These are phyloP conservation scores for Poicephalus meyeri DNA, from an alignment of 2,113 vertebrate species.

Conservation along the genomic window DNA sequence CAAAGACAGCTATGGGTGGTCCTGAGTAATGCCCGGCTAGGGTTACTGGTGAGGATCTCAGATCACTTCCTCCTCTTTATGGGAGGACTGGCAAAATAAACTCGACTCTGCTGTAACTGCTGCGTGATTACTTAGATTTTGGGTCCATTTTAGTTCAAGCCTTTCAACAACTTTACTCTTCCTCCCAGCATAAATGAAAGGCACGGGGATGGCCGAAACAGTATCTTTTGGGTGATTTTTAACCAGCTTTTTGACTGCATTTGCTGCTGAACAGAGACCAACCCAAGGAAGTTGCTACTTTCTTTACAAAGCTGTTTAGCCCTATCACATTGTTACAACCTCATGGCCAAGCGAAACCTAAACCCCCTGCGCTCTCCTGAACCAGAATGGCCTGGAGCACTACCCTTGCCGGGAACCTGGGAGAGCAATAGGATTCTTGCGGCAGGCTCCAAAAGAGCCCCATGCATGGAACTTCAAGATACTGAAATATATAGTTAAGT, in stretches of 20 bases:
- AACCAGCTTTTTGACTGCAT: background rate
- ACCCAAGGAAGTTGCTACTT: background rate
- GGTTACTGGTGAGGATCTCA: background rate
- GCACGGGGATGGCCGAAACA: background rate
- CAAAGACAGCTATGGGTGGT: background rate
- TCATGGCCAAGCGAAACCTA: background rate
- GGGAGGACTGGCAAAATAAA: background rate
- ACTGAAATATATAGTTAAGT: background rate
- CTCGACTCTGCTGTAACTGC: fast-evolving
- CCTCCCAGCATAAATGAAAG: background rate
- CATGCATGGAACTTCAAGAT: fast-evolving
- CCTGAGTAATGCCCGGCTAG: background rate
- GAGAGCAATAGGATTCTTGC: background rate
- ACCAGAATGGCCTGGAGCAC: fast-evolving
- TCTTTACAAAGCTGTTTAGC: background rate
- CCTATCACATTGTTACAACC: background rate
- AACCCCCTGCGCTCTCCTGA: background rate
- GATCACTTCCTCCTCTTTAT: background rate
- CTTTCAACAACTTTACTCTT: background rate
- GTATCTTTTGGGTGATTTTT: background rate
- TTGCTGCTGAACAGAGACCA: background rate
- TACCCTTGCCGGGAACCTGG: background rate
- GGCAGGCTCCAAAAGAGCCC: background rate
- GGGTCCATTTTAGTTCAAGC: background rate
- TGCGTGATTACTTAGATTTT: background rate